A percentile compares a stretch with the other conserved stretches of the same genome.
Conservation (phyloP, 2,888 invertebrate genomes). For the Nematopogon swammerdamellus region DNA sequence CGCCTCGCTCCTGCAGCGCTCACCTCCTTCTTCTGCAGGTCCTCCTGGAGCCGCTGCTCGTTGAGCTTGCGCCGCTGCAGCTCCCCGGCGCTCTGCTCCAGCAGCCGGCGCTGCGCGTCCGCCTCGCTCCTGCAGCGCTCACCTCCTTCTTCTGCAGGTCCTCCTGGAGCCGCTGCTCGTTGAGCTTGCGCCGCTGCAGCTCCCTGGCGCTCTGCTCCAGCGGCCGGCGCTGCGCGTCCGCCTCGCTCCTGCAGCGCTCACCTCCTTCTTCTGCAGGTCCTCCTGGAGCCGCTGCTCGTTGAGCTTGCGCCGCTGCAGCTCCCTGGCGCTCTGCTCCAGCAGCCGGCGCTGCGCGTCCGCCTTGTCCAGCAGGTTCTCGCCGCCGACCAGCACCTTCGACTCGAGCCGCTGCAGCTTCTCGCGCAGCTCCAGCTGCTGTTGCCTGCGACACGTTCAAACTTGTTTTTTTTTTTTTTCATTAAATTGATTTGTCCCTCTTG, state of each 20-base stretch:
- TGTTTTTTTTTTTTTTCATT: no score
- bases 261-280: constrained; percentile 84
- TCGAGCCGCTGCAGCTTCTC: constrained; percentile 88
- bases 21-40: constrained; percentile 97
- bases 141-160: constrained; percentile 86
- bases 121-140: constrained; percentile 2
- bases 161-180: constrained; percentile 77
- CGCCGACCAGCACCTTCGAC: constrained; percentile 95
- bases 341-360: constrained; percentile 90
- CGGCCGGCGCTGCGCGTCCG: constrained; percentile 28
- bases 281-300: constrained; percentile 79
- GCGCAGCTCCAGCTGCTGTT: constrained; percentile 78
- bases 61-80: no score
- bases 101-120: no score
- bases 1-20: constrained; percentile 95
- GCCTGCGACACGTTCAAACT: constrained; percentile 18
- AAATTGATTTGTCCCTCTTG: no score
- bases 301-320: constrained; percentile 72
- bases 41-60: no score
- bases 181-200: constrained; percentile 20
- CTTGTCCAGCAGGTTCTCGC: constrained; percentile 96
- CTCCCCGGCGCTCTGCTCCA: no score
- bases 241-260: constrained; percentile 17
- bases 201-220: constrained; percentile 85
- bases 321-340: constrained; percentile 81